Evolutionary conservation across 1,140 invertebrate species (phyloP).

Genomic region (Cryptotermes secundus): DNA sequence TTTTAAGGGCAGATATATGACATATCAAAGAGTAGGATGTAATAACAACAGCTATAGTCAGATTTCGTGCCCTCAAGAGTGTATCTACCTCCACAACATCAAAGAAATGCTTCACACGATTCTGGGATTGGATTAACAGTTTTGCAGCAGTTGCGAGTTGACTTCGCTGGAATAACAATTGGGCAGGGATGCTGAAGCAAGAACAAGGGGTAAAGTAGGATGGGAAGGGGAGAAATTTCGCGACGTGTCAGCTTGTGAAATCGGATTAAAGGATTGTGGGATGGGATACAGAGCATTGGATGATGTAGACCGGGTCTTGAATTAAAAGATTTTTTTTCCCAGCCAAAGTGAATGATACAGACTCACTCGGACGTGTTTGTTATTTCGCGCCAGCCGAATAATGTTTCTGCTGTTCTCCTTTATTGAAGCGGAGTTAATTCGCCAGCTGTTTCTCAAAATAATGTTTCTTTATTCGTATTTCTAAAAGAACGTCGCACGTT

Average conservation of each 20-base stretch:
- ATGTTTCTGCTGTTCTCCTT: neutral
- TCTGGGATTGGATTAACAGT: constrained; percentile 8
- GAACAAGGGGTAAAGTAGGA: neutral
- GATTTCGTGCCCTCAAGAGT: neutral
- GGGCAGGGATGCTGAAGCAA: neutral
- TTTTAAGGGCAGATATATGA: neutral
- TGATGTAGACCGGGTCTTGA: neutral
- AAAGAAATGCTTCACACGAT: constrained; percentile 1
- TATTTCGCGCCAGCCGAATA: neutral
- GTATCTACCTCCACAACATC: neutral
- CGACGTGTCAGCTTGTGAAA: constrained; percentile 17
- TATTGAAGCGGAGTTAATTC: neutral
- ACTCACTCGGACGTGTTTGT: too few relatives aligned
- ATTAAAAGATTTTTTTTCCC: neutral
- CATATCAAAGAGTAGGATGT: neutral
- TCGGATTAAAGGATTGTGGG: constrained; percentile 1
- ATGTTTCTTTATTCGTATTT: neutral
- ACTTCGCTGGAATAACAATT: constrained; percentile 10
- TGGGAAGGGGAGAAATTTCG: neutral
- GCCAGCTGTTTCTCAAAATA: neutral
- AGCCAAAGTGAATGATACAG: neutral
- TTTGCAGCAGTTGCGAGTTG: neutral
- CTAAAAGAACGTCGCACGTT: too few relatives aligned
- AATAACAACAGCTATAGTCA: neutral
- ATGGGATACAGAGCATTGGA: neutral